Percentiles rank a stretch among this genome's conserved stretches.
phyloP scores from a whole-genome alignment of 2,888 invertebrate genomes.

The Lasioglossum morio region DNA sequence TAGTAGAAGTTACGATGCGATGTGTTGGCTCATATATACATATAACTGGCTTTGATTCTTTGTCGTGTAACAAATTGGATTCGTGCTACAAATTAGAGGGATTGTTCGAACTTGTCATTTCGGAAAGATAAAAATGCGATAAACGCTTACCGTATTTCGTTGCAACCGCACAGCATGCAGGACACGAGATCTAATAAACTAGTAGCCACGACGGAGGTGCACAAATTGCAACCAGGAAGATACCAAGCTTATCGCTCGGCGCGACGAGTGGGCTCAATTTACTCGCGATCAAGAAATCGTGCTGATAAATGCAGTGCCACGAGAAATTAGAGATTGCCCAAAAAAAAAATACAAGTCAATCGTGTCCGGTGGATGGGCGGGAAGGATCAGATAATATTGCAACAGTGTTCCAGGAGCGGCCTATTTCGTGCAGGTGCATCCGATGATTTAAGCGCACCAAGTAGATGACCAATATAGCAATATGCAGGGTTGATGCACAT shows the following conservation, averaged over 20 bases:
- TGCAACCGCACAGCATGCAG: neutral
- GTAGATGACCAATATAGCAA: neutral
- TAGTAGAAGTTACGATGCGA: too few relatives aligned
- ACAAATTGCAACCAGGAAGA: slow-evolving; percentile 37
- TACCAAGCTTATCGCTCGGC: slow-evolving; percentile 14
- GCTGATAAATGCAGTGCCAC: neutral
- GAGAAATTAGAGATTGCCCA: slow-evolving; percentile 6
- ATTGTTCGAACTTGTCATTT: neutral
- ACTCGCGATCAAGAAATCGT: slow-evolving; percentile 42
- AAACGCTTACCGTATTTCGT: neutral
- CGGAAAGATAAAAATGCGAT: neutral
- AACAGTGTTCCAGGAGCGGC: neutral
- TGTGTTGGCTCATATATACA: neutral
- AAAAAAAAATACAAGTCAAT: neutral
- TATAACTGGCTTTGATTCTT: neutral
- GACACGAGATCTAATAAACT: slow-evolving; percentile 3
- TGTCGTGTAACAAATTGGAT: accelerated
- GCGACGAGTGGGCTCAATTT: slow-evolving; percentile 50
- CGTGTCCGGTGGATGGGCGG: neutral
- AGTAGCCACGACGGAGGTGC: slow-evolving; percentile 12
- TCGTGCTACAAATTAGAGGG: neutral
- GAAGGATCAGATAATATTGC: slow-evolving; percentile 11
- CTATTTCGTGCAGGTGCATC: neutral
- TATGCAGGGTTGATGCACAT: neutral
- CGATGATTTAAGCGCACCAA: neutral